A percentile compares a stretch with the other conserved stretches of the same genome.
Conservation (phyloP, 1,140 invertebrate species). For the Littorina saxatilis region DNA sequence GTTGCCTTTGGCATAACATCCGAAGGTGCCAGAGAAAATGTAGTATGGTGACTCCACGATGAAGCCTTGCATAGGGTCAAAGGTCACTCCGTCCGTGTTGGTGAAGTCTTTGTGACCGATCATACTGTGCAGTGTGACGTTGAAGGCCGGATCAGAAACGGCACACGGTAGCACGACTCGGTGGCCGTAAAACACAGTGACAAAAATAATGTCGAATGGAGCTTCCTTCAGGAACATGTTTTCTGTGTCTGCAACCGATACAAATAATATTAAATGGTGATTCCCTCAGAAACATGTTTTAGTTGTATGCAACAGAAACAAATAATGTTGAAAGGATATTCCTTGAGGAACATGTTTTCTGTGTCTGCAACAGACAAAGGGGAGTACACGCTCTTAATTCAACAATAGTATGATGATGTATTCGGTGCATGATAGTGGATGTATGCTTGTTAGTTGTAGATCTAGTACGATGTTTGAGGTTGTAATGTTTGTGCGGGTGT, state of each 20-base stretch:
- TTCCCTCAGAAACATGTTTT: too few relatives aligned
- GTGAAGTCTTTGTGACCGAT: neutral
- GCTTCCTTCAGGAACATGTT: slow-evolving; percentile 39
- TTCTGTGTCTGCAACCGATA: slow-evolving; percentile 49
- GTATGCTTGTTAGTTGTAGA: too few relatives aligned
- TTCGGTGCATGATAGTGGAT: too few relatives aligned
- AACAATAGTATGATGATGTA: too few relatives aligned
- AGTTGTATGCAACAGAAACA: too few relatives aligned
- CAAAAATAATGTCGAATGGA: neutral
- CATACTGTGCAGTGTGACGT: slow-evolving; percentile 45
- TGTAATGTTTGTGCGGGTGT: too few relatives aligned
- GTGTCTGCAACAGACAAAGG: too few relatives aligned
- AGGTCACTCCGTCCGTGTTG: slow-evolving; percentile 39
- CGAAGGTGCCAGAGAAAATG: slow-evolving; percentile 44
- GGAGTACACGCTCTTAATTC: too few relatives aligned
- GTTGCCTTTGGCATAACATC: slow-evolving; percentile 42
- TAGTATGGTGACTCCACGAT: slow-evolving; percentile 46
- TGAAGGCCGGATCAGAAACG: slow-evolving; percentile 50
- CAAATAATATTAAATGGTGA: too few relatives aligned
- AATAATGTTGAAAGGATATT: too few relatives aligned
- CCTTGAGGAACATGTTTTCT: too few relatives aligned
- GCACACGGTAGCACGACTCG: slow-evolving; percentile 41
- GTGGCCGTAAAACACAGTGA: slow-evolving; percentile 30
- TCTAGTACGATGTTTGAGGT: too few relatives aligned
- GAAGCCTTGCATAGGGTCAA: slow-evolving; percentile 55